A percentile compares a stretch with the other conserved stretches of the same genome.
phyloP scores from a whole-genome alignment of 1,140 invertebrate species.

The Drosophila suzukii region DNA sequence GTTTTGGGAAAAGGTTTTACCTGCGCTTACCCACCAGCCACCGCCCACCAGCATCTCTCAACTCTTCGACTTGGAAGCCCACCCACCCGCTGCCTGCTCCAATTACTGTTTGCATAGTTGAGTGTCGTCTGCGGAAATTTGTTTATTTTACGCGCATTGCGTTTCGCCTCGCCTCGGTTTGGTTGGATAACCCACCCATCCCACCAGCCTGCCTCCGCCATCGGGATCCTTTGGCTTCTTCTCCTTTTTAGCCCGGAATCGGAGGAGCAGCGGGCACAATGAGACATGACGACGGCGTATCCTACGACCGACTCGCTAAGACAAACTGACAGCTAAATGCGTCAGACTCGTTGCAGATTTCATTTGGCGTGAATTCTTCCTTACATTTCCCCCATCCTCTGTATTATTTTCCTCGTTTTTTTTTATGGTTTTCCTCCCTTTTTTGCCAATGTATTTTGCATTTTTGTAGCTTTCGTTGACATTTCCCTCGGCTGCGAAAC shows the following conservation, averaged over 20 bases:
- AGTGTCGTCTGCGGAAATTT: constrained; percentile 80
- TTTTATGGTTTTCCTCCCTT: constrained; percentile 46
- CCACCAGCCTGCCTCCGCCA: constrained; percentile 4
- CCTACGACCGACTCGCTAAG: constrained; percentile 54
- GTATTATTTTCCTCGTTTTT: background rate
- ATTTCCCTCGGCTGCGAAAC: constrained; percentile 19
- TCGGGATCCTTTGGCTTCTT: constrained; percentile 25
- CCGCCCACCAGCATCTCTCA: constrained; percentile 11
- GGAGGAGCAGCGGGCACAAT: constrained; percentile 20
- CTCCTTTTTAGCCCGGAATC: constrained; percentile 45
- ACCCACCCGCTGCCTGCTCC: constrained; percentile 48
- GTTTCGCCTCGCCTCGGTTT: constrained; percentile 59
- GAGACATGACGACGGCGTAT: constrained; percentile 42
- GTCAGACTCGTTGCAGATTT: constrained; percentile 76
- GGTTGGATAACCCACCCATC: constrained; percentile 15
- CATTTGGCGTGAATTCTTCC: constrained; percentile 71
- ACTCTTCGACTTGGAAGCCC: constrained; percentile 4
- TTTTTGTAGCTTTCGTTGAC: constrained; percentile 45
- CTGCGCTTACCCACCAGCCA: constrained; percentile 39
- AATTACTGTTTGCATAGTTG: constrained; percentile 82
- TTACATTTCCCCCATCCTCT: background rate
- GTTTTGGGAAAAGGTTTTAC: constrained; percentile 64
- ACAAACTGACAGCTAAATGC: constrained; percentile 79
- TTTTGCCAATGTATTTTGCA: constrained; percentile 54
- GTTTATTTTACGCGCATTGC: constrained; percentile 80